Evolutionary conservation across 2,797 vertebrate genomes (phyloP).

Genomic region (Hapalemur alaotrensis): DNA sequence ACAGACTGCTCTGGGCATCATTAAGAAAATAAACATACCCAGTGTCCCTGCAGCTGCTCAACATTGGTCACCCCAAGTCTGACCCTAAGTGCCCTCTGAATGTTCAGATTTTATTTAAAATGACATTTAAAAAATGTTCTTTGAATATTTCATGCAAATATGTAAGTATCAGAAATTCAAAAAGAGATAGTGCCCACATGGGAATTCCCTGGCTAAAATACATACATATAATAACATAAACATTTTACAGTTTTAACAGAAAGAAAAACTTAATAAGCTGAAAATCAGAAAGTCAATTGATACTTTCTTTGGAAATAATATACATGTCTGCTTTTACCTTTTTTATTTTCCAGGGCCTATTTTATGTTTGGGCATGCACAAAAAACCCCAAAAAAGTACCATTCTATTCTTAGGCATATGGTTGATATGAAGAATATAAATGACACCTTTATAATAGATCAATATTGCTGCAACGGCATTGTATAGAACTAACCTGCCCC

Average conservation of each 20-base stretch:
- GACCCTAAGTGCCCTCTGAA: not conserved
- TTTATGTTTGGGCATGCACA: not conserved
- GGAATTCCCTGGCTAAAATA: not conserved
- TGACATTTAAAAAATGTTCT: not conserved
- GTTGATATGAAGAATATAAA: not conserved
- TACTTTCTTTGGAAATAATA: slow-evolving; percentile 27
- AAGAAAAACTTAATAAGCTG: not conserved
- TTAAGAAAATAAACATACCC: not conserved
- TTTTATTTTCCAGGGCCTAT: not conserved
- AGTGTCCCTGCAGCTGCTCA: not conserved
- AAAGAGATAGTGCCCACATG: not conserved
- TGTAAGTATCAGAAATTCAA: not conserved
- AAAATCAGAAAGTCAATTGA: slow-evolving; percentile 4
- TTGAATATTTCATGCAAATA: not conserved
- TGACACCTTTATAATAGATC: not conserved
- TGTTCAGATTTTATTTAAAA: not conserved
- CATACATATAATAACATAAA: not conserved
- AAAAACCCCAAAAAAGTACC: too few species aligned
- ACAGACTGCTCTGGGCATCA: not conserved
- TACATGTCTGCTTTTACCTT: not conserved
- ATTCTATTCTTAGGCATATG: not conserved
- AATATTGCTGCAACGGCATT: not conserved
- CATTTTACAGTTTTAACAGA: not conserved
- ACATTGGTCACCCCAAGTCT: not conserved
- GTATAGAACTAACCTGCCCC: not conserved